Evolutionary conservation across 2,888 invertebrate genomes (phyloP), one percentile per base, ranked within the genome.

Genomic region (Latheticus oryzae): DNA sequence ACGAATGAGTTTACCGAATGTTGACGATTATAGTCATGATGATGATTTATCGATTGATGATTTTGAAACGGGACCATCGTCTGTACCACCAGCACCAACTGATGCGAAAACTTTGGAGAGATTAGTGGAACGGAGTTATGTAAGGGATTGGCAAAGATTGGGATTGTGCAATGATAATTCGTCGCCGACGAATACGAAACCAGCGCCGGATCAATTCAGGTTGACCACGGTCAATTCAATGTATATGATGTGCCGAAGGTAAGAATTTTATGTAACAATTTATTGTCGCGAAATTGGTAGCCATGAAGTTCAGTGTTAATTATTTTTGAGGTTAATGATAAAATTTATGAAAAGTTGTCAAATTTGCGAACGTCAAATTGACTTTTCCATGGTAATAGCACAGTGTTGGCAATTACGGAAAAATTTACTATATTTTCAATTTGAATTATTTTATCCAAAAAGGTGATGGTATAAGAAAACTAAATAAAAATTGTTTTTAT

Each of bases 71-170:
- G 73, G 80, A 59, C 79, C 82, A 55, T 78, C 82, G 1, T 64
- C 66, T 5, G 71, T 79, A 38, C 74, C 79, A 4, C 79, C 82
- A 16, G 79, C 81, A 1, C 80, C 83, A 5, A 84, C 87, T 2
- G 90, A 90, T 64, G 87, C 90, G 2, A 90, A 92, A 73, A 92
- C 90, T 8, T 73, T 94, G 60, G 94, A 97, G 78, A 85, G 94
- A 42, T 84, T 96, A 64, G 87, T 91, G 5, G 96, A 96, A 74
- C 83, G 95, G 5, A 89, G 90, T 74, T 97, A 97, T 80, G 93
- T 94, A 3, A 85, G 90, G 62, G 96, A 95, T 79, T 96, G 94
- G 90, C 87, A 90, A 72, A 84, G 96, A 16, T 81, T 94, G 19
- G 94, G 78, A 2, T 63, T 79, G 11, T 76, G 73, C 45, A 71